Percentiles rank a stretch among this genome's conserved stretches.
Conservation (phyloP, 2,797 vertebrate species). For the Scleropages formosus region DNA sequence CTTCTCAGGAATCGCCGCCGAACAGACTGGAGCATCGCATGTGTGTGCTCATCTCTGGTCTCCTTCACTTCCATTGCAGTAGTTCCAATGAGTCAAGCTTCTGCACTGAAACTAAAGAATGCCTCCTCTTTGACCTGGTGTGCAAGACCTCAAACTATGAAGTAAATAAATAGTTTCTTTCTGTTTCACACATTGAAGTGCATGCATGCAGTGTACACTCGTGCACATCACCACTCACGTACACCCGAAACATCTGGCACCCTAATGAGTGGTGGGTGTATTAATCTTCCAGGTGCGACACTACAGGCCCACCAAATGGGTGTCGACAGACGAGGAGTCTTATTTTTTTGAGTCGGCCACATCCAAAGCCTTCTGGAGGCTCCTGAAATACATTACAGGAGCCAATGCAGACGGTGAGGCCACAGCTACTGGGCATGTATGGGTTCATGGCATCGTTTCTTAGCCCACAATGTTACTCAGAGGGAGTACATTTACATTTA, state of each 20-base stretch:
- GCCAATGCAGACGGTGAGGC: conserved; percentile 53
- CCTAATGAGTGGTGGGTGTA: conserved; percentile 1
- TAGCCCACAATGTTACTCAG: too few species aligned
- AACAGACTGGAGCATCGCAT: too few species aligned
- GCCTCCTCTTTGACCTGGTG: conserved; percentile 57
- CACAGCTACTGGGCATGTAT: neutral
- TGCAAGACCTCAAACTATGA: conserved; percentile 56
- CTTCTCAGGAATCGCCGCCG: too few species aligned
- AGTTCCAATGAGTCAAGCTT: conserved; percentile 46
- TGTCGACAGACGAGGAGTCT: conserved; percentile 48
- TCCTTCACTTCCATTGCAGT: conserved; percentile 46
- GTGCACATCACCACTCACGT: neutral
- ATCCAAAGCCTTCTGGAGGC: conserved; percentile 49
- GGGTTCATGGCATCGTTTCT: too few species aligned
- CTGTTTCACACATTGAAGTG: neutral
- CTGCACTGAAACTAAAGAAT: conserved; percentile 62
- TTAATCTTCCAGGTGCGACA: conserved; percentile 58
- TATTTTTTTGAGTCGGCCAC: conserved; percentile 47
- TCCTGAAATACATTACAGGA: conserved; percentile 65
- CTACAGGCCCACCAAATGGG: conserved; percentile 63
- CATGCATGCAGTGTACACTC: neutral
- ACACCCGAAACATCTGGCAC: neutral
- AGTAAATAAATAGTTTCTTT: conserved; percentile 51
- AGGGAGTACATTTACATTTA: too few species aligned
- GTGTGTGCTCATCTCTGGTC: neutral